Evolutionary conservation across 2,797 vertebrate species (phyloP).

Genomic region (Peromyscus attwateri): DNA sequence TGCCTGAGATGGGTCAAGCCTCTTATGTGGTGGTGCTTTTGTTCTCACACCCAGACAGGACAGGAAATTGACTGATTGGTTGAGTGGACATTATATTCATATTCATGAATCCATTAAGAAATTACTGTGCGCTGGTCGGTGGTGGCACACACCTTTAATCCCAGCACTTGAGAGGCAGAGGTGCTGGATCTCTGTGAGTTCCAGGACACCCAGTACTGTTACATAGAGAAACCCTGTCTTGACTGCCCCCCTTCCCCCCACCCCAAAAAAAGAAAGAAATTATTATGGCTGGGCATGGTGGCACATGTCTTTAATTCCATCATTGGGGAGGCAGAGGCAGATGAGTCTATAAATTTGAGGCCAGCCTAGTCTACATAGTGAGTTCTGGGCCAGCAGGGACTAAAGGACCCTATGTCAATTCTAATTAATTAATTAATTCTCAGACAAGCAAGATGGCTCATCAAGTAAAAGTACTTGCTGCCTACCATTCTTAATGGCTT

Average conservation of each 20-base stretch:
- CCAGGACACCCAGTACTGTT: too few species aligned
- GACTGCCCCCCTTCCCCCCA: too few species aligned
- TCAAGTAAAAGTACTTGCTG: neutral
- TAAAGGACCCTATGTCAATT: neutral
- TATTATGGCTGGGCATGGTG: neutral
- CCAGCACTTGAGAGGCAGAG: too few species aligned
- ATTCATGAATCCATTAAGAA: neutral
- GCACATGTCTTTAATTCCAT: too few species aligned
- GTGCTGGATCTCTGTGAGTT: neutral
- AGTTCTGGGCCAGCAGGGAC: neutral
- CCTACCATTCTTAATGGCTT: neutral
- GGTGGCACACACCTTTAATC: too few species aligned
- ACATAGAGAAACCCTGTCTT: neutral
- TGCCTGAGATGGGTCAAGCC: neutral
- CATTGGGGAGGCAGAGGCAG: neutral
- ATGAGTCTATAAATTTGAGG: neutral
- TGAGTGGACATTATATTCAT: neutral
- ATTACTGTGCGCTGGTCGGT: neutral
- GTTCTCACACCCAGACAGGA: neutral
- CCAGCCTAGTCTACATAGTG: neutral
- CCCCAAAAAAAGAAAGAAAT: neutral
- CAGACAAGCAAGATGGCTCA: neutral
- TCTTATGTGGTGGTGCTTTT: neutral
- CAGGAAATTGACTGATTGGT: neutral
- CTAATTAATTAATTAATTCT: neutral